These are phyloP conservation scores for Pseudorhiza aurosa DNA, from an alignment of 30 jellyfish, hydroid and myxozoan genomes.

Conservation along the genomic window DNA sequence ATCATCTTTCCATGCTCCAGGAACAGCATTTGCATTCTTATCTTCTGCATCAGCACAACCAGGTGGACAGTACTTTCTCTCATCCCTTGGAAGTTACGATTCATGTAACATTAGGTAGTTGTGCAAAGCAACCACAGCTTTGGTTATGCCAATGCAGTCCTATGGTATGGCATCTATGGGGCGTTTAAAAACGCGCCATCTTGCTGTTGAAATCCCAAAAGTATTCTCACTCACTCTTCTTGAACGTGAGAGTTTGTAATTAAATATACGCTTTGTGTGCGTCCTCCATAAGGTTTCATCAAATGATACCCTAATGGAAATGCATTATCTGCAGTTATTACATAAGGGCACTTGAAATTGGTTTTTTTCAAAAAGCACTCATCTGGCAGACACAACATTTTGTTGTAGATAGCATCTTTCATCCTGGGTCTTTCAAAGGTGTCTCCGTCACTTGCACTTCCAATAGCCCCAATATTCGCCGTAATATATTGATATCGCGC, in stretches of 20 bases:
- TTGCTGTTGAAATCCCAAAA: slow-evolving; percentile 71
- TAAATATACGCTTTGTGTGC: slow-evolving; percentile 51
- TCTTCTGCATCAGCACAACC: slow-evolving; percentile 36
- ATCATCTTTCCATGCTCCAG: slow-evolving; percentile 58
- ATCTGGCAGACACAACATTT: slow-evolving; percentile 28
- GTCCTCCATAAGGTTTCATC: slow-evolving; percentile 69
- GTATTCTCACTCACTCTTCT: slow-evolving; percentile 61
- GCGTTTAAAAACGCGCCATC: slow-evolving; percentile 68
- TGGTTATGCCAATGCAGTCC: slow-evolving; percentile 34
- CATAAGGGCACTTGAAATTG: slow-evolving; percentile 41
- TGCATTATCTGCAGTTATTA: slow-evolving; percentile 64
- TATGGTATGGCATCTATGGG: slow-evolving; percentile 72
- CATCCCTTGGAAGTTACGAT: slow-evolving; percentile 41
- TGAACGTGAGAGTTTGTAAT: slow-evolving; percentile 65
- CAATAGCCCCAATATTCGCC: slow-evolving; percentile 46
- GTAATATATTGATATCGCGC: slow-evolving; percentile 24
- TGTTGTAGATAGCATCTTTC: slow-evolving; percentile 49
- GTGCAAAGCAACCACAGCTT: slow-evolving; percentile 76
- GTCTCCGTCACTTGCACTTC: slow-evolving; percentile 62
- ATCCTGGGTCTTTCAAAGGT: slow-evolving; percentile 15
- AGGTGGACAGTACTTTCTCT: slow-evolving; percentile 52
- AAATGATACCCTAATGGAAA: slow-evolving; percentile 52
- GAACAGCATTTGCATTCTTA: slow-evolving; percentile 35
- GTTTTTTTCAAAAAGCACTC: slow-evolving; percentile 28
- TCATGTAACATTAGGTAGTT: slow-evolving; percentile 47